These are phyloP conservation scores for Agraylea sexmaculata DNA, from an alignment of 1,140 invertebrate species.

Conservation along the genomic window DNA sequence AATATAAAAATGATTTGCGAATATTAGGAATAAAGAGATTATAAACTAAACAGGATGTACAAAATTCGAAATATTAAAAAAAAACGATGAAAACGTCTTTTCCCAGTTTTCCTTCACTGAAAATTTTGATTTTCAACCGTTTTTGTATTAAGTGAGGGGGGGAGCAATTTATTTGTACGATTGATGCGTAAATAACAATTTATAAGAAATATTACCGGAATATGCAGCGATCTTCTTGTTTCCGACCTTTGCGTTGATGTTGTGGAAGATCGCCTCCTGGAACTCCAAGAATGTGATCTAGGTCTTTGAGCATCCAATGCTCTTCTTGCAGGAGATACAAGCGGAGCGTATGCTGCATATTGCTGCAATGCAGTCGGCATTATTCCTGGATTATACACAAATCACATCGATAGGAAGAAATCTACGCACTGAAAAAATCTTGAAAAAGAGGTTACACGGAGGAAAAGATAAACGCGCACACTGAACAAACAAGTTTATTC, in stretches of 20 bases:
- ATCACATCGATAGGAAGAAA: too few relatives aligned
- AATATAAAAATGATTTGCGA: too few relatives aligned
- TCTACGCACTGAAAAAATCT: too few relatives aligned
- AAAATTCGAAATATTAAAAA: too few relatives aligned
- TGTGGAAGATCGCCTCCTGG: constrained; percentile 1
- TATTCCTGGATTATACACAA: constrained; percentile 5
- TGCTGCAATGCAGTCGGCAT: constrained; percentile 18
- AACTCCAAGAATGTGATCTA: constrained; percentile 16
- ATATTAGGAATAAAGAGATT: too few relatives aligned
- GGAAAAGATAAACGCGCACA: not conserved
- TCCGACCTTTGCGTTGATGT: constrained; percentile 1
- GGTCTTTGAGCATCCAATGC: constrained; percentile 18
- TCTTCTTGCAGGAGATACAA: constrained; percentile 14
- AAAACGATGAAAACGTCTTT: too few relatives aligned
- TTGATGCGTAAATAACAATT: too few relatives aligned
- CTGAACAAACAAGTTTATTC: constrained; percentile 4
- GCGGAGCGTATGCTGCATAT: constrained; percentile 18
- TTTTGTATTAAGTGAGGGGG: too few relatives aligned
- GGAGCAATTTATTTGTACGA: too few relatives aligned
- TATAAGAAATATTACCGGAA: constrained; percentile 12
- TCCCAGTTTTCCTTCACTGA: too few relatives aligned
- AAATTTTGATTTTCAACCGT: too few relatives aligned
- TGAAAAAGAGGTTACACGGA: not conserved
- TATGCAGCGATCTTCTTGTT: constrained; percentile 16
- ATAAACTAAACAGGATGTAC: too few relatives aligned